Percentiles rank a stretch among this genome's conserved stretches.
Conservation (phyloP, 2,888 invertebrate species). For the Torymus tubicola region DNA sequence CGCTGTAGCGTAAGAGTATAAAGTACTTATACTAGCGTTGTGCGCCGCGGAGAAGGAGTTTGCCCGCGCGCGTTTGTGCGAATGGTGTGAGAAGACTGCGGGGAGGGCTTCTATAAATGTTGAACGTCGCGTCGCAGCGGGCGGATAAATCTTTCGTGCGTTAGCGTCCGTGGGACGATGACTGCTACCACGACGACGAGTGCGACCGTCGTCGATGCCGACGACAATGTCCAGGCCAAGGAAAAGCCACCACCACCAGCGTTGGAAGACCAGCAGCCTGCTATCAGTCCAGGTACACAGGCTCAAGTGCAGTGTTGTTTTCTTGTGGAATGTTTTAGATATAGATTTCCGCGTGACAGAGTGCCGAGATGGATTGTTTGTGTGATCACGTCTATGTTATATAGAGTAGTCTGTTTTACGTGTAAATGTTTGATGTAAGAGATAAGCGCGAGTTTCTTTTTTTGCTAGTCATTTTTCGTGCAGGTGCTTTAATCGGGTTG, state of each 20-base stretch:
- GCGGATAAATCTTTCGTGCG: constrained; percentile 5
- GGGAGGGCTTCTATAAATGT: constrained; percentile 41
- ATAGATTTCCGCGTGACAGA: too few relatives aligned
- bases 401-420: too few relatives aligned
- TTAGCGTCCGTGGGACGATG: not conserved
- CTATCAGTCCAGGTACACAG: constrained; percentile 15
- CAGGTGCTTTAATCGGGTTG: too few relatives aligned
- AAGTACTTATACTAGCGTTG: too few relatives aligned
- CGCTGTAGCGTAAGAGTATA: too few relatives aligned
- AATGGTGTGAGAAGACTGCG: constrained; percentile 26
- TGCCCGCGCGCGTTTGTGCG: not conserved
- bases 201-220: not conserved
- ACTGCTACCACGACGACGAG: constrained; percentile 12
- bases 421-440: too few relatives aligned
- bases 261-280: not conserved
- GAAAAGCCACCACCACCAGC: not conserved
- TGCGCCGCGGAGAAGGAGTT: not conserved
- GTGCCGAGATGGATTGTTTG: too few relatives aligned
- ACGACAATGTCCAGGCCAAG: not conserved
- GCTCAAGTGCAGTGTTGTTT: not conserved
- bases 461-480: too few relatives aligned
- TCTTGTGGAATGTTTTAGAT: not conserved
- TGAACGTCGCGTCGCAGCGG: constrained; percentile 10
- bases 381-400: too few relatives aligned
- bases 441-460: too few relatives aligned